A percentile compares a stretch with the other conserved stretches of the same genome.
phyloP scores from a whole-genome alignment of 2,888 invertebrate species.

The Oscheius sp. region DNA sequence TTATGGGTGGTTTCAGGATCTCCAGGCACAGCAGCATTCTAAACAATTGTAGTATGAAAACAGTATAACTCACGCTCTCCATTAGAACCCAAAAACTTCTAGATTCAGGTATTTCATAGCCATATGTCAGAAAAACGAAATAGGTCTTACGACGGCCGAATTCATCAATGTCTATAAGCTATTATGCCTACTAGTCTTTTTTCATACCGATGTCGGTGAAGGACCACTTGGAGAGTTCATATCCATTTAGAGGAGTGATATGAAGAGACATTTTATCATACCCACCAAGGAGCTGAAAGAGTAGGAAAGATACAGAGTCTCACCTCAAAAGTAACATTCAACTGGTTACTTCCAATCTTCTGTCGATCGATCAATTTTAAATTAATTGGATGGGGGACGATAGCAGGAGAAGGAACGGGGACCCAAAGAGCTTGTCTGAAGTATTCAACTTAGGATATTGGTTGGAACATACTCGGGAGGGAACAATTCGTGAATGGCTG shows the following conservation, averaged over 20 bases:
- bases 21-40: constrained; percentile 34
- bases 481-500: constrained; percentile 69
- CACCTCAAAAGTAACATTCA: constrained; percentile 63
- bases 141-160: constrained; percentile 59
- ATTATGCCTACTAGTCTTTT: background rate
- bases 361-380: constrained; percentile 52
- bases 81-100: constrained; percentile 65
- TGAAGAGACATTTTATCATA: constrained; percentile 68
- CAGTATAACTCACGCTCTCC: constrained; percentile 48
- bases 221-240: constrained; percentile 62
- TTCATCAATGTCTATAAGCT: constrained; percentile 34
- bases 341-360: constrained; percentile 41
- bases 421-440: constrained; percentile 63
- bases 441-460: background rate
- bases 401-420: constrained; percentile 58
- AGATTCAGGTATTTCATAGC: constrained; percentile 56
- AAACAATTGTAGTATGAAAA: background rate
- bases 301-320: background rate
- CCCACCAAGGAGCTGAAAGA: constrained; percentile 57
- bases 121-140: constrained; percentile 69
- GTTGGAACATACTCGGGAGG: constrained; percentile 56
- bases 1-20: constrained; percentile 50
- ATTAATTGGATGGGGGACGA: constrained; percentile 59
- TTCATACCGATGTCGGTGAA: constrained; percentile 48
- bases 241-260: constrained; percentile 65